Base-by-base conservation (phyloP, 2,888 invertebrate genomes). In the Schizaphis graminum region DNA sequence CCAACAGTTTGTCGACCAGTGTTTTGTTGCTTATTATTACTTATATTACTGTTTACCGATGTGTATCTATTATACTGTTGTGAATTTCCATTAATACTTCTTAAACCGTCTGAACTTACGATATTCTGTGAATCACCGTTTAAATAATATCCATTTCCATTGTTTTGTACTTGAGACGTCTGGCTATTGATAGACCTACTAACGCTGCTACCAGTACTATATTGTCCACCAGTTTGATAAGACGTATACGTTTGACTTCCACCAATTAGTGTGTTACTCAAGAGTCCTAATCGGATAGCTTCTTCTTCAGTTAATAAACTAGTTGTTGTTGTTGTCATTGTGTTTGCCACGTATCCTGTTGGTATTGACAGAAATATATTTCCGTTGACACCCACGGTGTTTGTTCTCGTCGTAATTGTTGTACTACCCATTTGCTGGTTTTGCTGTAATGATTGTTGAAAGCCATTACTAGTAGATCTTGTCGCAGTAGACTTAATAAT, bases 291-390 rank as follows among this genome's bases (percentile, higher is more conserved):
- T 87, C 87, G 67, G 24, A 49, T 3, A 28, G 94, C 94, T 26
- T 91, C 90, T 49, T 90, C 16, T 49, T 91, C 87, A 53, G 94
- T 85, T 53, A 94, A n/a, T n/a, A 91, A 67, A 26, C 86, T 57
- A 3, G 91, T 94, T 24, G 44, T 91, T 10, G 94, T 53, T 5
- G 67, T 94, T 5, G 86, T 24, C 53, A 67, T 26, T 24, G 94
- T 87, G 8, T 35, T 94, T 3, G 91, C 91, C 0, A 94, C 86
- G 28, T 91, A 94, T n/a, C 94, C 94, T 49, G 4, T 1, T 24
- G 94, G 94, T 67, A 94, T 41, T 0, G 89, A 44, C 41, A 94
- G 44, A 28, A 91, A 44, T 7, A 91, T 21, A 61, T 93, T 93
- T 35, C 94, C 91, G 35, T 57, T 10, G 8, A 49, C 53, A 28